phyloP scores from a whole-genome alignment of 2,113 vertebrate species.

The Formicarius rufipectus region DNA sequence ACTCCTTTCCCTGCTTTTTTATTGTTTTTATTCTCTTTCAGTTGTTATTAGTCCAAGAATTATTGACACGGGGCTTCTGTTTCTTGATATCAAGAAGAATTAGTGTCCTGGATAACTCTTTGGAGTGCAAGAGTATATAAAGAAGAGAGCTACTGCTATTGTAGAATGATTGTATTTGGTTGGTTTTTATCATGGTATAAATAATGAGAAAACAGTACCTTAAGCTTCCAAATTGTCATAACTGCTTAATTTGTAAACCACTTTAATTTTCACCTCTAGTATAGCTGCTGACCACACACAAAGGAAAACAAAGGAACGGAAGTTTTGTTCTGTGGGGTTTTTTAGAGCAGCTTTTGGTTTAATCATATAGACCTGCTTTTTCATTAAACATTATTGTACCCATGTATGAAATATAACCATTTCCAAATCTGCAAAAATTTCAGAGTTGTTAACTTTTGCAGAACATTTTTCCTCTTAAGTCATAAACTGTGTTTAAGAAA shows the following conservation, averaged over 20 bases:
- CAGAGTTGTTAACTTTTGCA: slow-evolving; percentile 36
- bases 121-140: neutral
- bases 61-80: neutral
- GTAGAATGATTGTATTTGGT: neutral
- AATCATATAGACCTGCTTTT: neutral
- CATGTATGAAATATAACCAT: neutral
- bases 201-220: neutral
- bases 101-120: neutral
- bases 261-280: neutral
- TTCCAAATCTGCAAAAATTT: slow-evolving; percentile 3
- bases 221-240: neutral
- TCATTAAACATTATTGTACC: neutral
- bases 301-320: neutral
- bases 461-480: neutral
- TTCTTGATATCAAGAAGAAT: neutral
- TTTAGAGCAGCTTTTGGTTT: neutral
- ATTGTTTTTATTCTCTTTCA: neutral
- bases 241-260: neutral
- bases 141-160: neutral
- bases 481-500: neutral
- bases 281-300: neutral
- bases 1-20: neutral
- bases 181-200: neutral
- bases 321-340: neutral
- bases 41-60: neutral